phyloP scores from a whole-genome alignment of 2,888 invertebrate species.

The Synergus itoensis region DNA sequence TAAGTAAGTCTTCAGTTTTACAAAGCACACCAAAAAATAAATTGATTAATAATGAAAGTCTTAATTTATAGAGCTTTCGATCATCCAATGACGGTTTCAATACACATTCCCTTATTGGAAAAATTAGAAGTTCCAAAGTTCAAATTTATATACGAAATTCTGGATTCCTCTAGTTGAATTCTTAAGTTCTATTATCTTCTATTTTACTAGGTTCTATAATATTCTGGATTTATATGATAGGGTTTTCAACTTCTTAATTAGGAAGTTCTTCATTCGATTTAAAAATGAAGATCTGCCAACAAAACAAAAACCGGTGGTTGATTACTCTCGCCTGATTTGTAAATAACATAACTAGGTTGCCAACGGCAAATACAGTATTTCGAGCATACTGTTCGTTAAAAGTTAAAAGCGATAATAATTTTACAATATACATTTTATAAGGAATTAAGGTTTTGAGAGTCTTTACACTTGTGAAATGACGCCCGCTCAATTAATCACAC shows the following conservation, averaged over 20 bases:
- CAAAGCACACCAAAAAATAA: conserved; percentile 24
- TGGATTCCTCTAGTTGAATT: neutral
- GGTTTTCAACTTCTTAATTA: neutral
- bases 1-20: neutral
- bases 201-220: neutral
- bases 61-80: neutral
- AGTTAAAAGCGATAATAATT: conserved; percentile 13
- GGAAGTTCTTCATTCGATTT: neutral
- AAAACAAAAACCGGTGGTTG: neutral
- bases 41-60: neutral
- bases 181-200: neutral
- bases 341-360: conserved; percentile 10
- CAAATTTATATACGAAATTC: neutral
- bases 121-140: neutral
- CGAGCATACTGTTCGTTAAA: neutral
- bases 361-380: conserved; percentile 25
- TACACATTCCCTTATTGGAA: conserved; percentile 12
- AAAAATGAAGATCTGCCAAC: neutral
- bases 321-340: neutral
- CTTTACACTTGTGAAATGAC: neutral
- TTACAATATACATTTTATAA: neutral
- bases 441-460: neutral
- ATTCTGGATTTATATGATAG: neutral
- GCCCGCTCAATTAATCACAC: neutral
- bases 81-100: neutral